Conservation (phyloP, 2,888 invertebrate species). For the Leucophenga maculata region DNA sequence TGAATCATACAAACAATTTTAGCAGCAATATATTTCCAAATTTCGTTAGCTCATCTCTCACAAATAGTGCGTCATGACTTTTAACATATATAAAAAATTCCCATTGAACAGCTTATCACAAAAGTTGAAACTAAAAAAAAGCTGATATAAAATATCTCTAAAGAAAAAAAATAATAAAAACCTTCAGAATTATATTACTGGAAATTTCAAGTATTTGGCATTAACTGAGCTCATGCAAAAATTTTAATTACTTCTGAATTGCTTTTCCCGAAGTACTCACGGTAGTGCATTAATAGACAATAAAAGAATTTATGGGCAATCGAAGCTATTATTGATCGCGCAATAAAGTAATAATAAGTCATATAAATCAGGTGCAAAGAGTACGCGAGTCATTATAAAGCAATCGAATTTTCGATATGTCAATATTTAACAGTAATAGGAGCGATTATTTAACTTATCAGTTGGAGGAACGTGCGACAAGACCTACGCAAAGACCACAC, state of each 20-base stretch:
- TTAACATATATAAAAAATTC: background rate
- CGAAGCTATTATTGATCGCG: background rate
- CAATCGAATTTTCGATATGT: constrained; percentile 61
- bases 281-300: no score
- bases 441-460: constrained; percentile 62
- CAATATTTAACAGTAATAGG: constrained; percentile 57
- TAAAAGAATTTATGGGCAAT: background rate
- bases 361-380: constrained; percentile 11
- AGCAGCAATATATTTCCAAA: background rate
- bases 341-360: background rate
- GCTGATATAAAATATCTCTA: no score
- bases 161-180: no score
- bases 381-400: constrained; percentile 57
- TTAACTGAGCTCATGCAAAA: background rate
- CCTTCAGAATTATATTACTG: background rate
- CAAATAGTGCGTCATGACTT: background rate
- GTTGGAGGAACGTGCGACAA: constrained; percentile 17
- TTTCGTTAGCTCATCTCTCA: background rate
- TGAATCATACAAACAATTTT: background rate
- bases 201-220: background rate
- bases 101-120: background rate
- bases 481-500: constrained; percentile 18
- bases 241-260: background rate
- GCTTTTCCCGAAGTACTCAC: background rate
- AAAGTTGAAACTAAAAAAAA: background rate